A percentile compares a stretch with the other conserved stretches of the same genome.
Conservation (phyloP, 2,888 invertebrate genomes). For the Rhingia campestris region DNA sequence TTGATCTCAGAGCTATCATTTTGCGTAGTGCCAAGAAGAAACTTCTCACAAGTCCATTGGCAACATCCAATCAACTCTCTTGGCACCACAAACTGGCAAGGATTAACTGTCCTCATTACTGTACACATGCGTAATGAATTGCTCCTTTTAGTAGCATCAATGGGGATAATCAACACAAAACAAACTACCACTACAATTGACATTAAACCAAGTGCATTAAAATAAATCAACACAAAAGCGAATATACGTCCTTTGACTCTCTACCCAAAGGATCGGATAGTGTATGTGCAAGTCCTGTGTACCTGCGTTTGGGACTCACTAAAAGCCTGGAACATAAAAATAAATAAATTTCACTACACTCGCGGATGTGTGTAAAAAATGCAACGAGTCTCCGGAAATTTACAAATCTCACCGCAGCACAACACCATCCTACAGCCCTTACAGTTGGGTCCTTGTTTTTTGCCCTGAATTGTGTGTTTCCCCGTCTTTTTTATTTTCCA, state of each 20-base stretch:
- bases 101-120: neutral
- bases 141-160: neutral
- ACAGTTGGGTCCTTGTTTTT: constrained; percentile 13
- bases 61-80: too few species aligned
- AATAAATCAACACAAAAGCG: constrained; percentile 56
- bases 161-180: constrained; percentile 48
- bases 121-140: neutral
- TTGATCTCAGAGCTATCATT: too few species aligned
- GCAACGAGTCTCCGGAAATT: constrained; percentile 28
- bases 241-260: constrained; percentile 15
- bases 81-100: neutral
- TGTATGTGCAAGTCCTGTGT: neutral
- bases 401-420: constrained; percentile 26
- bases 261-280: neutral
- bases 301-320: constrained; percentile 1
- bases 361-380: constrained; percentile 31
- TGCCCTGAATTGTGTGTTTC: neutral
- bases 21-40: too few species aligned
- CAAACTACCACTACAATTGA: constrained; percentile 57
- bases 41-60: too few species aligned
- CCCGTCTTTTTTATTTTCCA: neutral
- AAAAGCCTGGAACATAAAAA: constrained; percentile 20
- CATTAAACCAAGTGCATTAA: constrained; percentile 59
- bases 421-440: constrained; percentile 9
- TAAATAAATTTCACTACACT: constrained; percentile 41